These are phyloP conservation scores for Drosophila limbata DNA, from an alignment of 2,888 invertebrate species.

Conservation along the genomic window DNA sequence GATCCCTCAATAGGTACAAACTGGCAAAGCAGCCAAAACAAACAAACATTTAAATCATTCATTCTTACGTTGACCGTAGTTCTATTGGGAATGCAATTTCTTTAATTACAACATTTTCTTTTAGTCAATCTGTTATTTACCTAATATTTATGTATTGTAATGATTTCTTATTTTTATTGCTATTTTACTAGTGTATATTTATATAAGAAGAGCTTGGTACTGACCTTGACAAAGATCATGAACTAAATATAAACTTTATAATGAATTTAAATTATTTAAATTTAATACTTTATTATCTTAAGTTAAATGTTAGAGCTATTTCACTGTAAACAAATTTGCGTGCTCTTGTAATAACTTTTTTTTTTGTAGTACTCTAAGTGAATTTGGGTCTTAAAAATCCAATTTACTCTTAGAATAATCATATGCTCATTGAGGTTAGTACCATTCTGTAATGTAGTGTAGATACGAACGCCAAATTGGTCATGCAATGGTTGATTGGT, in stretches of 20 bases:
- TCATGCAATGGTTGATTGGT: constrained; percentile 46
- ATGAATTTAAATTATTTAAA: too few species aligned
- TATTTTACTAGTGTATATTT: constrained; percentile 9
- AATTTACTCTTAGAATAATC: background rate
- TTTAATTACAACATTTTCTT: constrained; percentile 13
- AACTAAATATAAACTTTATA: background rate
- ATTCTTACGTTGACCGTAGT: constrained; percentile 25
- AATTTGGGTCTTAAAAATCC: background rate
- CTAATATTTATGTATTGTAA: constrained; percentile 22
- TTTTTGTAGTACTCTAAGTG: background rate
- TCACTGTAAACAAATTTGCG: too few species aligned
- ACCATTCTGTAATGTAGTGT: constrained; percentile 36
- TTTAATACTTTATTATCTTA: too few species aligned
- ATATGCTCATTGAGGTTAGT: constrained; percentile 3
- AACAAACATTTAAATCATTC: constrained; percentile 10
- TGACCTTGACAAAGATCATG: constrained; percentile 28
- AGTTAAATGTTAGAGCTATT: too few species aligned
- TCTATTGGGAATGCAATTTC: constrained; percentile 44
- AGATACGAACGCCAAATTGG: constrained; percentile 34
- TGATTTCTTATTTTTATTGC: constrained; percentile 12
- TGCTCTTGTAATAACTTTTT: too few species aligned
- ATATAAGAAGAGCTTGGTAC: constrained; percentile 19
- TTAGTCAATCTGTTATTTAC: background rate
- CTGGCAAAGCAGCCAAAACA: constrained; percentile 32
- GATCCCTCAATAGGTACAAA: constrained; percentile 88